Evolutionary conservation across 92 coral and sea anemone species (phyloP), one percentile per base, ranked within the genome.

Genomic region (Epizoanthus scotinus): DNA sequence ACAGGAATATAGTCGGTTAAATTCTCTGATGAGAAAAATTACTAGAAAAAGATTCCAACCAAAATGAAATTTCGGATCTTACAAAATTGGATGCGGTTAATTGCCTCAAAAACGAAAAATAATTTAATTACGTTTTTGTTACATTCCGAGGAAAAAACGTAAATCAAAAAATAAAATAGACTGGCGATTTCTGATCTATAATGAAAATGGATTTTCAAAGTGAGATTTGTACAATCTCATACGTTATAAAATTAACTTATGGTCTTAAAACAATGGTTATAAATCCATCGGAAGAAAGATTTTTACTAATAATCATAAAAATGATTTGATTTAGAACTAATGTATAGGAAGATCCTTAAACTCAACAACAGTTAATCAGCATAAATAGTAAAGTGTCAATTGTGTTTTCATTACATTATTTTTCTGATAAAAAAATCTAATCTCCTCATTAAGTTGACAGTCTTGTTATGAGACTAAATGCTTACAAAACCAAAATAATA

Each of bases 381-480:
- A 75, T 75, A 57, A 75, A 59, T 75, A 75, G 42, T 44, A 75
- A 75, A 59, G 69, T 75, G 81, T 60, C 81, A 59, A 75, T 83
- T 77, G 50, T 77, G 60, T 40, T 77, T 87, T 77, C 63, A 67
- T 83, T 83, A 38, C 29, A 65, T 50, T 69, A 61, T 53, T 83
- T 63, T 64, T 83, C 77, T 69, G 63, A 83, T 65, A 83, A 77
- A 71, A 83, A 77, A 71, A 82, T 71, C 78, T 72, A 82, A 67
- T 49, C 56, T 34, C 75, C 71, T 54, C 75, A 86, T 86, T 81
- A 86, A 67, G 78, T 29, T 74, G 85, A 73, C 83, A 82, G 53
- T 40, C 69, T 67, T 73, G 78, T 86, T 86, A 40, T 49, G 71
- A 61, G 38, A 29, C 58, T 49, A 73, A 71, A 54, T 73, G 59